Evolutionary conservation across 2,888 invertebrate genomes (phyloP), one percentile per base, ranked within the genome.

Genomic region (Xylocampa areola): DNA sequence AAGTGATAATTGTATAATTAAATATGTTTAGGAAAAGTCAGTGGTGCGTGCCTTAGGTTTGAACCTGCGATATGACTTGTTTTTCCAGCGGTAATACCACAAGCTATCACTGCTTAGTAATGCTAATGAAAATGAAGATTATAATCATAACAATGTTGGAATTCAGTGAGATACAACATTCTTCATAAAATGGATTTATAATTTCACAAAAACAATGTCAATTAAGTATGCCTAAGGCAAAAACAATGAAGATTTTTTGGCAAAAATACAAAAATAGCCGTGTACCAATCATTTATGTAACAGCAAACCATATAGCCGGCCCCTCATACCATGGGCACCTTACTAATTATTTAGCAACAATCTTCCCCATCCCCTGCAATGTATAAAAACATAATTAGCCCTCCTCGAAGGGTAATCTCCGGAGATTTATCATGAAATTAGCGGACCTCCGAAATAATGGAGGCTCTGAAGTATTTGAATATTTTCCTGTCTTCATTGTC

Each of bases 361-460:
- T 77, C 73, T 73, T 68, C 59, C 58, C 59, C 58, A 53, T 64
- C 64, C 58, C 61, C 47, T 39, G 63, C 61, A 55, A 43, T 64
- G 62, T 66, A 73, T 78, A 81, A 81, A 83, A 82, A 79, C 66
- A 78, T 78, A 80, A 83, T 83, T 81, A 82, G 75, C 54, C 45
- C 75, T 66, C 59, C 78, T 81, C 76, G 68, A 76, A 78, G 66
- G 70, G 77, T 77, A 81, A 82, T 82, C 81, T 73, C 73, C 59
- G 40, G 64, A 77, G 81, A 81, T 80, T 82, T 80, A 80, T 80
- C 58, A 71, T 54, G 51, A 77, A 84, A 83, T 84, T 81, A 83
- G 73, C 71, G 62, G 72, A 63, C 68, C 73, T 67, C 63, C 62
- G 60, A 67, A 77, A 83, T 73, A 78, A 79, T 70, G 69, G 67